Evolutionary conservation across 2,113 vertebrate genomes (phyloP).

Genomic region (Microtus richardsoni): DNA sequence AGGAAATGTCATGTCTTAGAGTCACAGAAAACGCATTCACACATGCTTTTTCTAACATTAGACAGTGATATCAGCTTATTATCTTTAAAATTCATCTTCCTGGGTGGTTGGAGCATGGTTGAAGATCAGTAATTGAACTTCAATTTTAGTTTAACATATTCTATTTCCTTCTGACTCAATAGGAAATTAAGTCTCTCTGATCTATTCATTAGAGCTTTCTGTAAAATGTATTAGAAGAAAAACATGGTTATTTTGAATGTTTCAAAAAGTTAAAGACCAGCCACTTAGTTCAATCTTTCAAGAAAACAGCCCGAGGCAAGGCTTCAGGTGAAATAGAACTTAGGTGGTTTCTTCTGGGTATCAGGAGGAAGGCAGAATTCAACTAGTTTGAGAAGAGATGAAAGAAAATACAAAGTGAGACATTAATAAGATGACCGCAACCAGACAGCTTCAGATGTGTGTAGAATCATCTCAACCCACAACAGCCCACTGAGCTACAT

Average conservation of each 20-base stretch:
- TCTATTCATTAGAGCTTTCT: slow-evolving; percentile 8
- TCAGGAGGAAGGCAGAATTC: background rate
- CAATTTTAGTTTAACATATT: background rate
- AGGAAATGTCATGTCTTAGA: background rate
- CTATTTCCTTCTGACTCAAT: slow-evolving; percentile 23
- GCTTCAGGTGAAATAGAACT: background rate
- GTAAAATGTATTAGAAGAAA: background rate
- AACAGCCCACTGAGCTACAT: background rate
- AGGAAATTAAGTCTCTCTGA: slow-evolving; percentile 44
- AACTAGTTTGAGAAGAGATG: background rate
- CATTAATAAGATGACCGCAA: background rate
- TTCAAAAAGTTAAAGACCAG: slow-evolving; percentile 16
- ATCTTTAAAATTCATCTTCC: background rate
- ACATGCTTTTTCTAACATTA: background rate
- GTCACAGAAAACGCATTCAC: background rate
- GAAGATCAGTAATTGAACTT: background rate
- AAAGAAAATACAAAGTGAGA: background rate
- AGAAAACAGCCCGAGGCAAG: slow-evolving; percentile 37
- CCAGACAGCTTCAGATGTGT: background rate
- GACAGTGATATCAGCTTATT: background rate
- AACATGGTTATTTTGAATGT: slow-evolving; percentile 4
- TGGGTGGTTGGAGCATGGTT: background rate
- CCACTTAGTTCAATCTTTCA: background rate
- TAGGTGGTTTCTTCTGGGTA: background rate
- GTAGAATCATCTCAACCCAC: background rate